Evolutionary conservation across 2,113 vertebrate genomes (phyloP).

Genomic region (Gallinago undulata): DNA sequence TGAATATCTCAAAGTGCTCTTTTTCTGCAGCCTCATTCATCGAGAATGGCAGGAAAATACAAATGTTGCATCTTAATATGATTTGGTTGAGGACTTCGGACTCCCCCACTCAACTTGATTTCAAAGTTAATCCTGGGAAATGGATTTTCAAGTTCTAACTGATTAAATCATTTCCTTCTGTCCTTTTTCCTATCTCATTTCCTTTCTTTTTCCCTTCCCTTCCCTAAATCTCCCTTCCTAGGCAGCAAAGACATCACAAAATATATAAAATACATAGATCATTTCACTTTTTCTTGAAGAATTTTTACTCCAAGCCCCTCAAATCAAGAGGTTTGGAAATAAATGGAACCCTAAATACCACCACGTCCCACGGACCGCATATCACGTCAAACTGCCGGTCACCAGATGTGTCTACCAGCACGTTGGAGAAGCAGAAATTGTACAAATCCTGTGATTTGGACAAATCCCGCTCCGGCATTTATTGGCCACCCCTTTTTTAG

Average conservation of each 20-base stretch:
- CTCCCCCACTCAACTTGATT: not conserved
- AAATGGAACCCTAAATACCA: not conserved
- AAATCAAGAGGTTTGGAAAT: not conserved
- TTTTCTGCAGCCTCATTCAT: not conserved
- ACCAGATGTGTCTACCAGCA: not conserved
- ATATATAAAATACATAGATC: not conserved
- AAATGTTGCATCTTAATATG: not conserved
- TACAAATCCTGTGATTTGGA: not conserved
- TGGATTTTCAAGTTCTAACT: not conserved
- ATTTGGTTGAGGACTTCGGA: not conserved
- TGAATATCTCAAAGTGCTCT: not conserved
- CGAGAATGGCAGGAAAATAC: not conserved
- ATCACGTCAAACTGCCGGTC: not conserved
- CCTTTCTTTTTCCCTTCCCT: not conserved
- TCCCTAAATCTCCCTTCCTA: not conserved
- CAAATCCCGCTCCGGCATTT: not conserved
- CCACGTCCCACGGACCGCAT: accelerated
- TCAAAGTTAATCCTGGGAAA: accelerated
- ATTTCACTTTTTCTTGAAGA: not conserved
- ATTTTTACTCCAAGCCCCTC: not conserved
- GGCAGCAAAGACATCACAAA: not conserved
- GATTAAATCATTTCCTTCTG: not conserved
- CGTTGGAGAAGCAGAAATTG: accelerated
- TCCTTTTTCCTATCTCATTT: no score
- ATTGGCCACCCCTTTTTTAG: not conserved